Conservation (phyloP, 2,797 vertebrate genomes). For the Platyrinchus mystaceus region DNA sequence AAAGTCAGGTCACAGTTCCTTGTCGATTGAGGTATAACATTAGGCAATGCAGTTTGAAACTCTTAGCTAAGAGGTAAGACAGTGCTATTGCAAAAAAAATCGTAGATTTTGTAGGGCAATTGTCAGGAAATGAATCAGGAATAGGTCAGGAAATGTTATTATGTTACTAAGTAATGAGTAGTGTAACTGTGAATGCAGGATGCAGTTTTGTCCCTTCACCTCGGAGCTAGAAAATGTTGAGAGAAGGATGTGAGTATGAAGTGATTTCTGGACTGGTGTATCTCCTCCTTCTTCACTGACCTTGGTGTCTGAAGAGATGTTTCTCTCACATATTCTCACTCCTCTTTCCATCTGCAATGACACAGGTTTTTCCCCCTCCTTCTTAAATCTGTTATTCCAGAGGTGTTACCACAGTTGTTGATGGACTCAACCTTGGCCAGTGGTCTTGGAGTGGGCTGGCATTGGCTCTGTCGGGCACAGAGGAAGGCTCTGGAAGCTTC, state of each 20-base stretch:
- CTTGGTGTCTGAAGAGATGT: background rate
- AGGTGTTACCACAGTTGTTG: background rate
- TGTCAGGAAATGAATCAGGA: background rate
- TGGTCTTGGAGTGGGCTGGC: background rate
- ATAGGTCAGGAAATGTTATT: background rate
- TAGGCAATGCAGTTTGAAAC: background rate
- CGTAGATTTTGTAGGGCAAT: background rate
- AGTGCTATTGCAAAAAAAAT: background rate
- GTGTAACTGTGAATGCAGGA: background rate
- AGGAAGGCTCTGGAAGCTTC: background rate
- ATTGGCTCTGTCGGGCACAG: background rate
- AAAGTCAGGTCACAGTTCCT: background rate
- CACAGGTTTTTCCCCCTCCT: background rate
- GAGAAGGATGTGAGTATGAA: background rate
- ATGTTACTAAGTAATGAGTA: background rate
- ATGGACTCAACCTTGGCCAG: background rate
- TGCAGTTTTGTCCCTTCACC: background rate
- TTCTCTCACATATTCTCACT: background rate
- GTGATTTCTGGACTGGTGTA: background rate
- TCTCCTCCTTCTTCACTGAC: background rate
- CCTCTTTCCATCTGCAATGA: background rate
- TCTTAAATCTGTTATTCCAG: background rate
- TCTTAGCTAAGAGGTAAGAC: background rate
- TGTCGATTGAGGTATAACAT: background rate
- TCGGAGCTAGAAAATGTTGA: background rate